Evolutionary conservation across 2,113 vertebrate genomes (phyloP).

Genomic region (Xenus cinereus): DNA sequence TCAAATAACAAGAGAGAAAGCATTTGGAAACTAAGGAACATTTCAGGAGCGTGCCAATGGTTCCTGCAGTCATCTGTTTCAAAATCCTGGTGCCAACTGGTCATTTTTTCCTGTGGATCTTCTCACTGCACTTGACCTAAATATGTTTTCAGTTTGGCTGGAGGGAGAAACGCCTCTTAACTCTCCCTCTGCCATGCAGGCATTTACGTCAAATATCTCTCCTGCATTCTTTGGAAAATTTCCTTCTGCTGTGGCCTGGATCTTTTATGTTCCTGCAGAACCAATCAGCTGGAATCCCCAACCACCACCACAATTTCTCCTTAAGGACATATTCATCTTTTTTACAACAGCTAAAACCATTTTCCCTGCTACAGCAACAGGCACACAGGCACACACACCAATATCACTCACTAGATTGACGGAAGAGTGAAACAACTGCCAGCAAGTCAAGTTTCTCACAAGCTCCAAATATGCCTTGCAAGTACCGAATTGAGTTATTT

Average conservation of each 20-base stretch:
- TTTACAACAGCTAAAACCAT: background rate
- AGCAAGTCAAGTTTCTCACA: conserved; percentile 4
- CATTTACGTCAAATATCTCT: background rate
- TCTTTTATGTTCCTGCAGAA: background rate
- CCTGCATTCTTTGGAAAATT: background rate
- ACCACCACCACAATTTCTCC: background rate
- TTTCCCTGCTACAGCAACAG: background rate
- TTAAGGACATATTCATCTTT: background rate
- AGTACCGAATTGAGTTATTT: background rate
- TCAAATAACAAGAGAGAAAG: background rate
- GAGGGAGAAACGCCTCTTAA: background rate
- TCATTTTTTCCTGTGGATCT: conserved; percentile 1
- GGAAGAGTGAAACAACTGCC: background rate
- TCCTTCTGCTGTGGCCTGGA: background rate
- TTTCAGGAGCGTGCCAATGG: background rate
- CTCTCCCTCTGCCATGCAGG: background rate
- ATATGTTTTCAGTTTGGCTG: background rate
- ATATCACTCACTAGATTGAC: background rate
- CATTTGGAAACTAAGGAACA: background rate
- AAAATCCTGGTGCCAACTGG: background rate
- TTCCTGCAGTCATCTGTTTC: background rate
- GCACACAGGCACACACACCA: background rate
- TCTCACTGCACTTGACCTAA: conserved; percentile 8
- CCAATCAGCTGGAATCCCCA: background rate
- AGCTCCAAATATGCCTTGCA: background rate